Conservation (phyloP, 2,113 vertebrate species). For the Alethe castanea region DNA sequence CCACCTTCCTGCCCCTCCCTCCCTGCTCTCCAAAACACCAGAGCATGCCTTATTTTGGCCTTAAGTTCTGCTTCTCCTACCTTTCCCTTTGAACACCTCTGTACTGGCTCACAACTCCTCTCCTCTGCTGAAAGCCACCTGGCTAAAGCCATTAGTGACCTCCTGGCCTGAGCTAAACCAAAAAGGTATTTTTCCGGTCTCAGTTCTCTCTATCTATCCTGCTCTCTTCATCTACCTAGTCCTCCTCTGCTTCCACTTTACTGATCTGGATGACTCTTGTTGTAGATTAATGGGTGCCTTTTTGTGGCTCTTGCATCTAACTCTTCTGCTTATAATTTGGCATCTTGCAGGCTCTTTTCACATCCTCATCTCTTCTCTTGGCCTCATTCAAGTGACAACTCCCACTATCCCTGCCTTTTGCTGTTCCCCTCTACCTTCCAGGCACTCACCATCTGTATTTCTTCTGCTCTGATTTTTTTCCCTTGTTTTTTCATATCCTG, state of each 20-base stretch:
- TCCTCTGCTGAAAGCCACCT: background rate
- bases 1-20: rapidly evolving
- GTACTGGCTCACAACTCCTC: background rate
- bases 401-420: background rate
- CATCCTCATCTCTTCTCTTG: background rate
- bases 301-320: background rate
- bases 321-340: background rate
- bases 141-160: background rate
- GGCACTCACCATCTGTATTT: background rate
- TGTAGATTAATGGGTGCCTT: background rate
- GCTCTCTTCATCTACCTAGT: background rate
- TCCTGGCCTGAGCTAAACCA: background rate
- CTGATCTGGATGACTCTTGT: background rate
- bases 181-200: background rate
- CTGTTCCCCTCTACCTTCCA: background rate
- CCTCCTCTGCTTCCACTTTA: background rate
- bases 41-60: background rate
- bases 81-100: background rate
- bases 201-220: background rate
- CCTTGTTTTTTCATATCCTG: rapidly evolving
- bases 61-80: background rate
- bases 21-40: background rate
- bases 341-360: background rate
- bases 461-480: background rate
- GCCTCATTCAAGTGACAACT: background rate